Percentiles rank a stretch among this genome's conserved stretches.
Conservation (phyloP, 2,797 vertebrate genomes). For the Odontamblyopus rebecca region DNA sequence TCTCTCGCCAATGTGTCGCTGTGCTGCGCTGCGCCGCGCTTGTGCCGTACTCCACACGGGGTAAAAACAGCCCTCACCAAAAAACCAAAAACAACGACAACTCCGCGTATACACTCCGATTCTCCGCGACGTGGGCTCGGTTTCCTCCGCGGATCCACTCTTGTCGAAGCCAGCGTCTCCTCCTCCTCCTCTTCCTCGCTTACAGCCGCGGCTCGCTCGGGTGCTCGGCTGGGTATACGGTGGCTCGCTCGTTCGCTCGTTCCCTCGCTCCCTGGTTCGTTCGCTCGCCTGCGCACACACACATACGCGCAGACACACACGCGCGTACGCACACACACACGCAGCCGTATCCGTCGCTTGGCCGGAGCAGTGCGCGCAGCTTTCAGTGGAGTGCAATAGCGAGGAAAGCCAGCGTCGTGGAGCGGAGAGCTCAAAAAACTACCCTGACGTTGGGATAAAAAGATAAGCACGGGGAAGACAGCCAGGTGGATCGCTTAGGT, state of each 20-base stretch:
- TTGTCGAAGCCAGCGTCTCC: conserved; percentile 22
- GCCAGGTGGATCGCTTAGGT: neutral
- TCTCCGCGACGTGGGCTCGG: conserved; percentile 1
- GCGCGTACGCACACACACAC: conserved; percentile 21
- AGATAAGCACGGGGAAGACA: neutral
- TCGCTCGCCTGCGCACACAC: conserved; percentile 1
- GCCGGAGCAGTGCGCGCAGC: conserved; percentile 25
- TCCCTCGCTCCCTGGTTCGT: neutral
- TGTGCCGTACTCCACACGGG: conserved; percentile 29
- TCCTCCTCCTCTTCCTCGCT: neutral
- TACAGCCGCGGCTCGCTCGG: neutral
- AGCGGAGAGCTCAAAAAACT: conserved; percentile 5
- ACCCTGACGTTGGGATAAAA: no score
- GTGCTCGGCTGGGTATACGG: conserved; percentile 18
- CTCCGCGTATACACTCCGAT: conserved; percentile 31
- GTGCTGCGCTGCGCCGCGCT: neutral
- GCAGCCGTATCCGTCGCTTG: conserved; percentile 54
- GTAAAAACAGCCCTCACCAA: conserved; percentile 12
- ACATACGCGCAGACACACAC: neutral
- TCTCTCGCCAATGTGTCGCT: conserved; percentile 43
- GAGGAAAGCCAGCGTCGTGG: neutral
- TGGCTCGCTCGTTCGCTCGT: conserved; percentile 4
- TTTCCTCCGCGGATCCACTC: conserved; percentile 37
- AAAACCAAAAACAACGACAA: conserved; percentile 27
- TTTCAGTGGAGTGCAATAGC: neutral